phyloP scores from a whole-genome alignment of 2,113 vertebrate genomes.

The Apeltes quadracus region DNA sequence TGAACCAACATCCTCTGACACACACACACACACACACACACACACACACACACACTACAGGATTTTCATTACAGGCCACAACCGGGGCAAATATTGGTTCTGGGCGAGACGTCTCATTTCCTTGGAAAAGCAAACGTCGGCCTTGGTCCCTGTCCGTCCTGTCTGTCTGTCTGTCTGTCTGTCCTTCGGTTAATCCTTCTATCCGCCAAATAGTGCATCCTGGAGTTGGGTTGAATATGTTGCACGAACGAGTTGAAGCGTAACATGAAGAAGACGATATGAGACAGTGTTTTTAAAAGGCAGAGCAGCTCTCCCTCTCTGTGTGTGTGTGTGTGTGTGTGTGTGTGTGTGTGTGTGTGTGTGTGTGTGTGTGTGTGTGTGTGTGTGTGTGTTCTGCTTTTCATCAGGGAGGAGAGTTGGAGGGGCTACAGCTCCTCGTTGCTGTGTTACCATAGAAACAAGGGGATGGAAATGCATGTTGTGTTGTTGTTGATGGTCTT shows the following conservation, averaged over 20 bases:
- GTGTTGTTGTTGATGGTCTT: slow-evolving; percentile 39
- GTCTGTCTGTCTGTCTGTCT: background rate
- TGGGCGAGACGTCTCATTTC: slow-evolving; percentile 54
- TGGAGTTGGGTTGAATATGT: background rate
- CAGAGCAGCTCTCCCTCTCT: slow-evolving; percentile 38
- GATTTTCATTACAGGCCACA: slow-evolving; percentile 47
- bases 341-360: slow-evolving; percentile 48
- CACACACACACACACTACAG: slow-evolving; percentile 10
- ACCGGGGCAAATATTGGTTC: slow-evolving; percentile 61
- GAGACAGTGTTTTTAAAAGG: slow-evolving; percentile 24
- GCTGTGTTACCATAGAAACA: slow-evolving; percentile 82
- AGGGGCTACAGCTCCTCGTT: slow-evolving; percentile 52
- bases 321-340: slow-evolving; percentile 60
- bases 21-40: background rate
- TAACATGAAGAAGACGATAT: slow-evolving; percentile 15
- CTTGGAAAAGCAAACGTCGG: slow-evolving; percentile 44
- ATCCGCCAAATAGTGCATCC: background rate
- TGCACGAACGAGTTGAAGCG: background rate
- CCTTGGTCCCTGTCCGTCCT: background rate
- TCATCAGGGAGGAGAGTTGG: slow-evolving; percentile 59
- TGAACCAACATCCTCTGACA: slow-evolving; percentile 51
- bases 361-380: slow-evolving; percentile 51
- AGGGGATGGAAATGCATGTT: slow-evolving; percentile 73
- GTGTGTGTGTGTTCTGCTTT: slow-evolving; percentile 57
- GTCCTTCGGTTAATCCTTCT: background rate